These are phyloP conservation scores for Saxidomus purpurata DNA, from an alignment of 1,140 invertebrate species.

Conservation along the genomic window DNA sequence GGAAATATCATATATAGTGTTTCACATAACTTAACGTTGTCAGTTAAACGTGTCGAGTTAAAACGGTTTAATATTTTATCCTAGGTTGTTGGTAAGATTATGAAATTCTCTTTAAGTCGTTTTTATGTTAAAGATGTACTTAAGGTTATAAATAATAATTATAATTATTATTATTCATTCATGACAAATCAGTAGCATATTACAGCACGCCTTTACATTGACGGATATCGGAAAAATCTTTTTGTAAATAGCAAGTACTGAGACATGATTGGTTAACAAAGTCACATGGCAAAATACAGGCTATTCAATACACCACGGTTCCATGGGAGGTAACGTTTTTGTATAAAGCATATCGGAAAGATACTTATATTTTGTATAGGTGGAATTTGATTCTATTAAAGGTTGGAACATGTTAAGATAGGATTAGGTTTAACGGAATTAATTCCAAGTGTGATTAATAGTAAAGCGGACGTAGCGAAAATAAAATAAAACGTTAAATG, in stretches of 20 bases:
- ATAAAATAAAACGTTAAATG: not conserved
- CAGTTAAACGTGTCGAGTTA: no score
- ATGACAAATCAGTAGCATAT: conserved; percentile 21
- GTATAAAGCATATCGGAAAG: conserved; percentile 25
- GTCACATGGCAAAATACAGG: conserved; percentile 46
- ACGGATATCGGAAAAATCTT: conserved; percentile 58
- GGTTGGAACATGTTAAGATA: not conserved
- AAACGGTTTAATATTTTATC: no score
- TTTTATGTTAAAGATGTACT: no score
- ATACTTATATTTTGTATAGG: conserved; percentile 23
- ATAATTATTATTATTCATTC: conserved; percentile 33
- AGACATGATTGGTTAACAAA: conserved; percentile 12
- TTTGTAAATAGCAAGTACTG: conserved; percentile 53
- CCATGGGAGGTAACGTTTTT: not conserved
- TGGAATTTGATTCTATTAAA: conserved; percentile 39
- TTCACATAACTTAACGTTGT: no score
- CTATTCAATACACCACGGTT: conserved; percentile 25
- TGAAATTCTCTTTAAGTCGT: no score
- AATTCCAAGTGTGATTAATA: not conserved
- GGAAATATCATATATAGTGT: no score
- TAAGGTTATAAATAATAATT: not conserved
- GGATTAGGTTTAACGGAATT: conserved; percentile 27
- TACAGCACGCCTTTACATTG: conserved; percentile 29
- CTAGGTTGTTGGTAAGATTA: no score
- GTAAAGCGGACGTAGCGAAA: not conserved